Percentiles rank a stretch among this genome's conserved stretches.
Evolutionary conservation across 2,888 invertebrate species (phyloP).

Genomic region (Eudemis profundana): DNA sequence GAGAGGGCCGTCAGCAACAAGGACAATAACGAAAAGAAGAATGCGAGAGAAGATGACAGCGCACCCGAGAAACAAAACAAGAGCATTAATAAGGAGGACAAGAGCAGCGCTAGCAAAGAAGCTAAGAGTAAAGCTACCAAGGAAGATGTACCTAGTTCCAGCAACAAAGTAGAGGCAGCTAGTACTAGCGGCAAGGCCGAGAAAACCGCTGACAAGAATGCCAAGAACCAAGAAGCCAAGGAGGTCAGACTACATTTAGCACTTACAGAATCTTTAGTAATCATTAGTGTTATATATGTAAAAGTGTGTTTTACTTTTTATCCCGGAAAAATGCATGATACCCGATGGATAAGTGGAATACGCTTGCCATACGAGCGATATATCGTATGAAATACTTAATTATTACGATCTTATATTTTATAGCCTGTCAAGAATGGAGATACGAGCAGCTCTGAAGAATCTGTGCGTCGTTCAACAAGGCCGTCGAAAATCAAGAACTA

Average conservation of each 20-base stretch:
- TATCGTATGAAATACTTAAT: no score
- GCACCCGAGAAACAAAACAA: constrained; percentile 12
- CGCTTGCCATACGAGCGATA: no score
- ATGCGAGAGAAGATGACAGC: constrained; percentile 10
- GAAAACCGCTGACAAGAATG: constrained; percentile 4
- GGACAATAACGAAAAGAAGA: constrained; percentile 9
- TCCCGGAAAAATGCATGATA: no score
- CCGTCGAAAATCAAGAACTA: constrained; percentile 84
- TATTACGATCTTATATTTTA: constrained; percentile 46
- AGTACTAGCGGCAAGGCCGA: constrained; percentile 11
- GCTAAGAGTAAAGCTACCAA: constrained; percentile 13
- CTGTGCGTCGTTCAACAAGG: constrained; percentile 80
- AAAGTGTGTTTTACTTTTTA: background rate
- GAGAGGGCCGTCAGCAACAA: background rate
- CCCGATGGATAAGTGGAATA: no score
- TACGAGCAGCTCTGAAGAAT: constrained; percentile 61
- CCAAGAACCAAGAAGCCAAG: constrained; percentile 9
- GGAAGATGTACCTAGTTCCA: constrained; percentile 30
- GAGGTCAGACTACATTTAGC: constrained; percentile 10
- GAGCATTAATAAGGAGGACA: constrained; percentile 19
- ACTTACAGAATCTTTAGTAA: background rate
- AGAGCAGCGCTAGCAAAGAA: constrained; percentile 3
- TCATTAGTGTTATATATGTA: background rate
- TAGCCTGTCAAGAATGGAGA: constrained; percentile 74
- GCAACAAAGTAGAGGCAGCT: constrained; percentile 12